phyloP scores from a whole-genome alignment of 2,888 invertebrate species.

The Linnaemya tessellans region DNA sequence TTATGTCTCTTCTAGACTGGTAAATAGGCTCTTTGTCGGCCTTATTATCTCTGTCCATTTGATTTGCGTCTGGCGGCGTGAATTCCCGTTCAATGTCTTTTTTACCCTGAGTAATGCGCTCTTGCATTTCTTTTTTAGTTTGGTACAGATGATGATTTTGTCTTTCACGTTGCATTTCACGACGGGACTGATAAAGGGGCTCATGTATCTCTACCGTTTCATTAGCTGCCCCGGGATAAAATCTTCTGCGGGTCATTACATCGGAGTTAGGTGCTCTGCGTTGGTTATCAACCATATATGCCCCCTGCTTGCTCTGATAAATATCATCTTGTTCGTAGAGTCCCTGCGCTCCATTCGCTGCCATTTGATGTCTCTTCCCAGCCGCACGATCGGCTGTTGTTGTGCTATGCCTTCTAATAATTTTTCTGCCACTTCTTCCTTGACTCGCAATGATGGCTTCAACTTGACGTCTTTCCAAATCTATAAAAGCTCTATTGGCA shows the following conservation, averaged over 20 bases:
- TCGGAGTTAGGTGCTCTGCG: constrained; percentile 81
- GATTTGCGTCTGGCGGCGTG: constrained; percentile 80
- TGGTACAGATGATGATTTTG: constrained; percentile 82
- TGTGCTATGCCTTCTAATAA: constrained; percentile 82
- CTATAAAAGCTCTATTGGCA: constrained; percentile 83
- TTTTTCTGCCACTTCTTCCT: constrained; percentile 75
- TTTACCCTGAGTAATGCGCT: constrained; percentile 82
- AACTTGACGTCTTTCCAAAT: constrained; percentile 81
- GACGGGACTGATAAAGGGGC: constrained; percentile 82
- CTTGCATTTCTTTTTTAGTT: constrained; percentile 83
- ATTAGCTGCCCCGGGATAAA: constrained; percentile 81
- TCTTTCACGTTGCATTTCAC: constrained; percentile 82
- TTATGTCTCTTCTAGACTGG: constrained; percentile 80
- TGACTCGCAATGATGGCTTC: constrained; percentile 76
- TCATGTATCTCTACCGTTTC: constrained; percentile 78
- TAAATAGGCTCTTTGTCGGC: constrained; percentile 81
- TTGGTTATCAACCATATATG: constrained; percentile 80
- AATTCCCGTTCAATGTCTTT: constrained; percentile 82
- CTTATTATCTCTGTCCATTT: constrained; percentile 79
- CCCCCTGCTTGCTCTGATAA: constrained; percentile 81
- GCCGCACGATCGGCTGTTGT: constrained; percentile 82
- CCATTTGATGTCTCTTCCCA: constrained; percentile 74
- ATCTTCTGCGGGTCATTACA: constrained; percentile 81
- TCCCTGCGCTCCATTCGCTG: constrained; percentile 69
- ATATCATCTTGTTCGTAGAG: constrained; percentile 77